A percentile compares a stretch with the other conserved stretches of the same genome.
These are phyloP conservation scores for Crematogaster levior DNA, from an alignment of 2,888 invertebrate species.

Conservation along the genomic window DNA sequence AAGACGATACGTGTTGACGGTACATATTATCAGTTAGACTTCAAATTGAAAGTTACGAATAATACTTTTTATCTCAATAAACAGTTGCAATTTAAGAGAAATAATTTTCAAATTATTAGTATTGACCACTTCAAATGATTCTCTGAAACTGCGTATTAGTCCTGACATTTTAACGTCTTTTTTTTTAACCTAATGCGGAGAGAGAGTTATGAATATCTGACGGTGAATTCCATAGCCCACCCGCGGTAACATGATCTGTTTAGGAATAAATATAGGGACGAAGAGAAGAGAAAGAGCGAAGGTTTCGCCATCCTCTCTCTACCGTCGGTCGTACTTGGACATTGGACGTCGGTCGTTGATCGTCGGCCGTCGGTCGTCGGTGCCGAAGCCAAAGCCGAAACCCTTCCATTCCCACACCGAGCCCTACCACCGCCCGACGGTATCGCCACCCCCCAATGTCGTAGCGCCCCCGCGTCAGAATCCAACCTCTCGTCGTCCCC, in stretches of 20 bases:
- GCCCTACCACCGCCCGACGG: conserved; percentile 58
- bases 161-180: not conserved
- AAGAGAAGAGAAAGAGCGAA: conserved; percentile 52
- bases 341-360: conserved; percentile 28
- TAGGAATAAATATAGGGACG: conserved; percentile 64
- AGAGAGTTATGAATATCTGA: conserved; percentile 54
- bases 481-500: conserved; percentile 69
- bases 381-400: conserved; percentile 39
- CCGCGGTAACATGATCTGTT: conserved; percentile 77
- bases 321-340: conserved; percentile 51
- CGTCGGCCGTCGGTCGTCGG: conserved; percentile 53
- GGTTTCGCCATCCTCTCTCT: conserved; percentile 3
- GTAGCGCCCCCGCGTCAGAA: conserved; percentile 64
- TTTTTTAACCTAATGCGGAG: not conserved
- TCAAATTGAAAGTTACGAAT: not conserved
- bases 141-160: not conserved
- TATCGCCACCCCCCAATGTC: conserved; percentile 70
- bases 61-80: not conserved
- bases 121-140: not conserved
- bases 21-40: not conserved
- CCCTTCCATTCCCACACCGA: conserved; percentile 41
- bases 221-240: conserved; percentile 58
- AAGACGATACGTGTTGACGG: not conserved
- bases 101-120: conserved; percentile 1
- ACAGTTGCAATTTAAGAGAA: not conserved